phyloP scores from a whole-genome alignment of 2,888 invertebrate genomes.

The Lamellibrachia satsuma region DNA sequence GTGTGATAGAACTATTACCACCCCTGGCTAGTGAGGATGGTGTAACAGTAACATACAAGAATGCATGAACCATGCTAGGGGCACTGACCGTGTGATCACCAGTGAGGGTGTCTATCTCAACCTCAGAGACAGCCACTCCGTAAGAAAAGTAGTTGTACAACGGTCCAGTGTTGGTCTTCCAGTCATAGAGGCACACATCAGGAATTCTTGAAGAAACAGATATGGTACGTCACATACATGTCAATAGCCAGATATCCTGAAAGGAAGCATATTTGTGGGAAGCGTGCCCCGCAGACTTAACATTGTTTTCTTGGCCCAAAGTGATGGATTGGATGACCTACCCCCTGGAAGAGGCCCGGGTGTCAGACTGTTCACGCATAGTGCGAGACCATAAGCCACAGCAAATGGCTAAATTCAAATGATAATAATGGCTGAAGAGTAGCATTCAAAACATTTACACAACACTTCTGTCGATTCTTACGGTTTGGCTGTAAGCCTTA shows the following conservation, averaged over 20 bases:
- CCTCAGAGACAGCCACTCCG: slow-evolving; percentile 56
- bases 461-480: too few relatives aligned
- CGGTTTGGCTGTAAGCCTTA: too few relatives aligned
- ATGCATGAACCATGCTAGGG: too few relatives aligned
- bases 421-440: too few relatives aligned
- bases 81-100: slow-evolving; percentile 59
- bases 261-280: neutral
- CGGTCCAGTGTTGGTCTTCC: slow-evolving; percentile 72
- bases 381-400: neutral
- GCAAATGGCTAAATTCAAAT: neutral
- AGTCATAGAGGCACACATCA: slow-evolving; percentile 36
- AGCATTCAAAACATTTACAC: too few relatives aligned
- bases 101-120: slow-evolving; percentile 61
- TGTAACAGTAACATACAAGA: neutral
- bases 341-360: neutral
- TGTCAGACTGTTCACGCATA: neutral
- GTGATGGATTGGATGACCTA: neutral
- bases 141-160: slow-evolving; percentile 55
- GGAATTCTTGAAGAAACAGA: slow-evolving; percentile 29
- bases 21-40: too few relatives aligned
- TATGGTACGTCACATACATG: neutral
- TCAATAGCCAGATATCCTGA: neutral
- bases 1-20: too few relatives aligned
- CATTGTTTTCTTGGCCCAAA: neutral
- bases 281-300: neutral